phyloP scores from a whole-genome alignment of 2,888 invertebrate genomes.

The Eulithis testata region DNA sequence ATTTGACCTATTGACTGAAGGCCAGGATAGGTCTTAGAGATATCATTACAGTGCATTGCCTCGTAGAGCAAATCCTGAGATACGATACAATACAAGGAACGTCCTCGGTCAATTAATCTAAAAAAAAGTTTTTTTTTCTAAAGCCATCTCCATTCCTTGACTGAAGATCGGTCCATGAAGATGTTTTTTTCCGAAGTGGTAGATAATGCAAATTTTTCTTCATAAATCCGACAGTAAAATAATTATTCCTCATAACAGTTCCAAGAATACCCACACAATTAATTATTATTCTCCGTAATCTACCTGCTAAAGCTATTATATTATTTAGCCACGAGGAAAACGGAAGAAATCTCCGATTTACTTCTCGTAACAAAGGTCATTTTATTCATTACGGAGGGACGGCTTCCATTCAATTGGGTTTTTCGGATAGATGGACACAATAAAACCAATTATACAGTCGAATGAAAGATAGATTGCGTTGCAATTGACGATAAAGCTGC shows the following conservation, averaged over 20 bases:
- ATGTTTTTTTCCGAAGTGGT: not conserved
- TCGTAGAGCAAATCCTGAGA: too few relatives aligned
- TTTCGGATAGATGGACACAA: constrained; percentile 30
- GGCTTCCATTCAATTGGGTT: constrained; percentile 33
- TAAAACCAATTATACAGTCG: constrained; percentile 42
- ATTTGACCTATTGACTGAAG: too few relatives aligned
- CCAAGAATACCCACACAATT: constrained; percentile 10
- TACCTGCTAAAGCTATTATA: constrained; percentile 22
- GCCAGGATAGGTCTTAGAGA: too few relatives aligned
- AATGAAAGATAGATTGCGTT: constrained; percentile 37
- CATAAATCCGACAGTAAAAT: not conserved
- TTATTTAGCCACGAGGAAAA: constrained; percentile 25
- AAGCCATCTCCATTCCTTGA: too few relatives aligned
- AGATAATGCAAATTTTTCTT: not conserved
- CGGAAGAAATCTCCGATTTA: constrained; percentile 26
- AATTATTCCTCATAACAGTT: not conserved
- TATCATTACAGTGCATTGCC: too few relatives aligned
- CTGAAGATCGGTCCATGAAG: too few relatives aligned
- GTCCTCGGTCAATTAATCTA: too few relatives aligned
- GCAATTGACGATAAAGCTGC: constrained; percentile 7
- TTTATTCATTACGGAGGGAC: constrained; percentile 33
- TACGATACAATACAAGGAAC: too few relatives aligned
- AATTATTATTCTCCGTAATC: constrained; percentile 13
- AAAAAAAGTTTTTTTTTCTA: too few relatives aligned
- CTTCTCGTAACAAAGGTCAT: constrained; percentile 33